Base-by-base conservation (phyloP, 1,140 invertebrate species). In the Oedothorax gibbosus region DNA sequence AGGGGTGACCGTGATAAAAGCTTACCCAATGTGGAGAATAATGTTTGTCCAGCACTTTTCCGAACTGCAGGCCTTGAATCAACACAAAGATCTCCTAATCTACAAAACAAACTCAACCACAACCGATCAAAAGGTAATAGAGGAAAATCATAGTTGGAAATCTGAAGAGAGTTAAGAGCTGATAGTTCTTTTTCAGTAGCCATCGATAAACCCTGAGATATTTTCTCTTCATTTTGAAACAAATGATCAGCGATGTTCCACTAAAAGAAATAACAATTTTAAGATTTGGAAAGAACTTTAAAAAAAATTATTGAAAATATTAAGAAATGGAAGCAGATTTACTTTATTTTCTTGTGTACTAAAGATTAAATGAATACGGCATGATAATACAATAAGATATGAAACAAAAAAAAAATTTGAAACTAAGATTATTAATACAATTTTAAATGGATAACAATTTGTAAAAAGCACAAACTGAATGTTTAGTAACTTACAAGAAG, bases 181-280 rank as follows among this genome's bases (percentile, higher is more conserved):
- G 50, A 8, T 50, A 87, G n/a, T 50, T 68, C 73, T 69, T 86
- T 76, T 54, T 86, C 69, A 20, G 78, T 54, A 75, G 68, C 94
- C 88, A 93, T 92, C 78, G 92, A 92, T 75, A 96, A 90, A 60
- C 93, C 93, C 85, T 92, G 92, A 88, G 93, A 93, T 83, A 99
- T 92, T 91, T 96, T 96, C 87, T 96, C 94, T 89, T 97, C 94
- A 91, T 98, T 98, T 92, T 98, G 96, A 91, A 95, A 97, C 88
- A 99, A 95, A 89, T 97, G 98, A 91, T 99, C 97, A 3, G 97
- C 97, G 88, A 99, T 97, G 89, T 99, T 99, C 97, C 97, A 99
- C 97, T 97, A 90, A 82, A 91, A 88, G 88, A 81, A 80, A 68
- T 78, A 84, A 50, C n/a, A 15, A 5, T 72, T 12, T 72, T 51